Evolutionary conservation across 2,113 vertebrate species (phyloP), one percentile per base, ranked within the genome.

Genomic region (Sinocyclocheilus maitianheensis): DNA sequence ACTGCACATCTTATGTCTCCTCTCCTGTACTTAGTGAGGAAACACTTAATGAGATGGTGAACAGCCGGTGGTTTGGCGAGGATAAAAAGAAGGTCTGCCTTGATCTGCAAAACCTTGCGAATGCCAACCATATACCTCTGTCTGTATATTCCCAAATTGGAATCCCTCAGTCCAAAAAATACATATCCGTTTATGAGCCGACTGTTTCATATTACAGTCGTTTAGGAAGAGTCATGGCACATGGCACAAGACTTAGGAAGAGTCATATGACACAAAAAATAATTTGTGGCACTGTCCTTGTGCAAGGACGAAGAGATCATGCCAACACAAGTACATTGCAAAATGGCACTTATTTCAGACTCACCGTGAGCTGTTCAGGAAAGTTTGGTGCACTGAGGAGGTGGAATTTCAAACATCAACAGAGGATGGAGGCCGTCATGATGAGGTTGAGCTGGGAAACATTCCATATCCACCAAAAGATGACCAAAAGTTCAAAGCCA

Each of bases 211-310:
- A 85, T 26, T 65, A 67, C 58, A 78, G 84, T 77, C 16, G 60
- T 7, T 13, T 84, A 14, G 74, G 74, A 67, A 69, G 74, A 48
- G 84, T 85, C 62, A 67, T 85, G 11, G 84, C 79, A 26, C 26
- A 26, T 26, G 26, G 26, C 26, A 26, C 26, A 26, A 1, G 26
- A 26, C 26, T 26, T 26, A 26, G 26, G 26, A 26, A 26, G 26
- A 26, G 60, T 60, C n/a, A 4, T 84, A 77, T 18, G 40, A 81
- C 30, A 53, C 48, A 51, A 60, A 77, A 76, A 60, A 37, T 26
- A 77, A 84, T 5, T 84, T n/a, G 63, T 85, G 83, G 58, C 84
- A 77, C 55, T 77, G 83, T 84, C 48, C 83, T 30, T 84, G 83
- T 84, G 22, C n/a, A 3, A 63, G 24, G 40, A 85, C 40, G n/a